A percentile compares a stretch with the other conserved stretches of the same genome.
Conservation (phyloP, 2,888 invertebrate genomes). For the Drosophila colorata region DNA sequence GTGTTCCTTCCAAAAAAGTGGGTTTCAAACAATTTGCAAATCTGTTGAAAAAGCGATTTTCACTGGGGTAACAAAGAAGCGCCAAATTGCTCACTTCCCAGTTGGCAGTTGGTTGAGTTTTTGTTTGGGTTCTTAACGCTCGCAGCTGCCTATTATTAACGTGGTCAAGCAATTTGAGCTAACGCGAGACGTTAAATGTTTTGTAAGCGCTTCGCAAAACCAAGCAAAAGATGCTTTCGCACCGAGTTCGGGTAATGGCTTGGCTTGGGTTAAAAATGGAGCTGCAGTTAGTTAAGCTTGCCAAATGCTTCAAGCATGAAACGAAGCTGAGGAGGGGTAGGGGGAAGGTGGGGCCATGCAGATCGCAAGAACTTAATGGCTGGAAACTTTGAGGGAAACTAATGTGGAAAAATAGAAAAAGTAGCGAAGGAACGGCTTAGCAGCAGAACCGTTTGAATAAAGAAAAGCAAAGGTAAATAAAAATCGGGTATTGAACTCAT, state of each 20-base stretch:
- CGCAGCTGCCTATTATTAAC: constrained; percentile 70
- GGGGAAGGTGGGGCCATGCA: not conserved
- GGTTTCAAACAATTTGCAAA: constrained; percentile 27
- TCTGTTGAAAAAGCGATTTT: constrained; percentile 14
- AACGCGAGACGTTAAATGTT: constrained; percentile 53
- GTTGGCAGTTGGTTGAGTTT: constrained; percentile 33
- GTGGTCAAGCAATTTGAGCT: constrained; percentile 67
- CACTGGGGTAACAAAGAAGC: constrained; percentile 23
- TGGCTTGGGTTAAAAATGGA: constrained; percentile 40
- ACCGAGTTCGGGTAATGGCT: constrained; percentile 41
- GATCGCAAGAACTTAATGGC: constrained; percentile 40
- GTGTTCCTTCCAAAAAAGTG: constrained; percentile 21
- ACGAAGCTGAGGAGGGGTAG: constrained; percentile 1
- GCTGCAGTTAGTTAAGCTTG: constrained; percentile 56
- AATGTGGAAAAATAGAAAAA: not conserved
- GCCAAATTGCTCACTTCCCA: constrained; percentile 59
- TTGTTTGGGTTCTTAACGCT: constrained; percentile 26
- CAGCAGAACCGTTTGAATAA: not conserved
- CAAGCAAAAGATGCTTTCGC: constrained; percentile 28
- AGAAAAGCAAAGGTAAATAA: not conserved
- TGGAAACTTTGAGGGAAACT: constrained; percentile 10
- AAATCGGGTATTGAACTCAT: not conserved
- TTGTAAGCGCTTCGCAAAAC: constrained; percentile 28
- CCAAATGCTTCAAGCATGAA: constrained; percentile 43
- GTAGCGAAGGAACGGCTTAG: not conserved